Evolutionary conservation across 2,888 invertebrate genomes (phyloP), one percentile per base, ranked within the genome.

Genomic region (Rhamnusium bicolor): DNA sequence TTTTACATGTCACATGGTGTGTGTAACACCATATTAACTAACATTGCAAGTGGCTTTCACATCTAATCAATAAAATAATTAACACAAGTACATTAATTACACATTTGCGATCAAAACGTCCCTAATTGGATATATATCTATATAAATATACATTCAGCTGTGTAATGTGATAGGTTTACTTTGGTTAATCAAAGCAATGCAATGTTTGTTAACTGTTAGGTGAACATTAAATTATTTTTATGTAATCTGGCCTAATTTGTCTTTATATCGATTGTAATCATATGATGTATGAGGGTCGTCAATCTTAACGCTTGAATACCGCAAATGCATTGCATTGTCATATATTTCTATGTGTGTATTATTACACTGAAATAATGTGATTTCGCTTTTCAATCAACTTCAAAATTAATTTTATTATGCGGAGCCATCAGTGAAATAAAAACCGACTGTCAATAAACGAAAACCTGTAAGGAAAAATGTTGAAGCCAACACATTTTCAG

Each of bases 41-140:
- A n/a, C n/a, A 32, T 2, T 1, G 29, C 32, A n/a, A 3, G 12
- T 12, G 10, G n/a, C n/a, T 5, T 40, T 40, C 40, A 4, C 12
- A 40, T 47, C 21, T 62, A 24, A 62, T 62, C 47, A 47, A 62
- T 62, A 62, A n/a, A 47, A 62, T 49, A 62, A 62, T 62, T 62
- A 40, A 16, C 47, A 18, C 24, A 19, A 24, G 19, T 46, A 24
- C n/a, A 5, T 14, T 40, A 21, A 47, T 62, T 62, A 49, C 14
- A 47, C 62, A 47, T 19, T 46, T 62, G 16, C 10, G 47, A 62
- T 62, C 62, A 62, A 46, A 62, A 47, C 47, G 53, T 18, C 53
- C 53, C 8, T 53, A 53, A 53, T 53, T 53, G 53, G 10, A 19
- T 53, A 19, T 53, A 10, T 19, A 10, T 19, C 53, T 53, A 19